phyloP scores from a whole-genome alignment of 2,113 vertebrate genomes.

The Boulengerochromis microlepis region DNA sequence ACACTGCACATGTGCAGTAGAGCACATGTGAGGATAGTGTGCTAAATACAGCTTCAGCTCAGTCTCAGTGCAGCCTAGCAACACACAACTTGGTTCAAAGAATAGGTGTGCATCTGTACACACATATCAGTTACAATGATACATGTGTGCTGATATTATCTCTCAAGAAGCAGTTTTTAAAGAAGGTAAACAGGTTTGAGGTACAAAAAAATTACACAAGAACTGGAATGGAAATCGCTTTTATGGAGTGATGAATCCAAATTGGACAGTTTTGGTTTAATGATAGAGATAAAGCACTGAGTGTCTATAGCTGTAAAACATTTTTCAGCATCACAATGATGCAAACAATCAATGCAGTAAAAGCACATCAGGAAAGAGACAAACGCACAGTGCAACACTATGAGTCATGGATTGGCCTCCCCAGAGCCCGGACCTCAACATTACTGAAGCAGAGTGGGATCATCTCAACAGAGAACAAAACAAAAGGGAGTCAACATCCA shows the following conservation, averaged over 20 bases:
- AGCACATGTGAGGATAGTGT: neutral
- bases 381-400: neutral
- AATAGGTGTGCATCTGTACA: neutral
- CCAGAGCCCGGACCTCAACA: accelerated
- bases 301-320: accelerated
- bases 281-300: neutral
- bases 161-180: neutral
- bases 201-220: neutral
- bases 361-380: neutral
- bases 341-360: neutral
- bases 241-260: neutral
- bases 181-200: neutral
- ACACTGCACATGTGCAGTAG: neutral
- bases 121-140: neutral
- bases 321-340: neutral
- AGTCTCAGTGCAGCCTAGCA: neutral
- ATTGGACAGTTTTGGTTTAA: neutral
- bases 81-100: neutral
- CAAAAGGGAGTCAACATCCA: neutral
- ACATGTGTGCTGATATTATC: neutral
- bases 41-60: neutral
- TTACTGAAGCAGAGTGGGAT: neutral
- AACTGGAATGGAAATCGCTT: accelerated
- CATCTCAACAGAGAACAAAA: neutral
- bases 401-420: neutral